phyloP scores from a whole-genome alignment of 2,797 vertebrate genomes.

The Malacoraja senta region DNA sequence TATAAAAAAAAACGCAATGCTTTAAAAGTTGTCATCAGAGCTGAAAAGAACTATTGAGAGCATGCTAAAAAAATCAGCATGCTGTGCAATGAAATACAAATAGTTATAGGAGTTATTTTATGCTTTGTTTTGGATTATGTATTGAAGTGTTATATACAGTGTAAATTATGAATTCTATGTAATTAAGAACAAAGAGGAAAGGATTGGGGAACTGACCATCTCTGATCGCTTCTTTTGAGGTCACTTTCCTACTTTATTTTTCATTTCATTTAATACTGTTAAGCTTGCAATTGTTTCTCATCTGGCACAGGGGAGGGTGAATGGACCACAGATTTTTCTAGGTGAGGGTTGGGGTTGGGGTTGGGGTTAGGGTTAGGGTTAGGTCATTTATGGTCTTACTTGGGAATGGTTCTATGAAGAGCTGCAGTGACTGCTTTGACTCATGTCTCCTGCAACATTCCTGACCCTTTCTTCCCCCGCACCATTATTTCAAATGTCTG shows the following conservation, averaged over 20 bases:
- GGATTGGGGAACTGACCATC: neutral
- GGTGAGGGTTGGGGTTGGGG: no score
- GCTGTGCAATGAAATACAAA: neutral
- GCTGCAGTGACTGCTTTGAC: neutral
- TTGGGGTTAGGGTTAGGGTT: no score
- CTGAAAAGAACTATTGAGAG: neutral
- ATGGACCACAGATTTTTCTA: neutral
- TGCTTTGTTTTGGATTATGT: neutral
- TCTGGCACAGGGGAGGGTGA: neutral
- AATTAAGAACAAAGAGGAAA: neutral
- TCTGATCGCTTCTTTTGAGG: neutral
- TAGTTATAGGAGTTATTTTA: neutral
- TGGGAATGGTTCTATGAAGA: neutral
- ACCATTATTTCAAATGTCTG: neutral
- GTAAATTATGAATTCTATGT: neutral
- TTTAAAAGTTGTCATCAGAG: constrained; percentile 9
- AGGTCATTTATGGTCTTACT: neutral
- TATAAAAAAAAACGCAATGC: constrained; percentile 25
- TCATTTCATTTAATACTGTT: neutral
- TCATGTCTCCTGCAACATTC: no score
- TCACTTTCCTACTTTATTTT: neutral
- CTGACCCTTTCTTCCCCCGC: neutral
- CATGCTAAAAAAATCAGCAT: neutral
- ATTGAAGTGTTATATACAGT: neutral
- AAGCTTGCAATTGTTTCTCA: neutral